Conservation (phyloP, 2,113 vertebrate genomes). For the Odocoileus virginianus region DNA sequence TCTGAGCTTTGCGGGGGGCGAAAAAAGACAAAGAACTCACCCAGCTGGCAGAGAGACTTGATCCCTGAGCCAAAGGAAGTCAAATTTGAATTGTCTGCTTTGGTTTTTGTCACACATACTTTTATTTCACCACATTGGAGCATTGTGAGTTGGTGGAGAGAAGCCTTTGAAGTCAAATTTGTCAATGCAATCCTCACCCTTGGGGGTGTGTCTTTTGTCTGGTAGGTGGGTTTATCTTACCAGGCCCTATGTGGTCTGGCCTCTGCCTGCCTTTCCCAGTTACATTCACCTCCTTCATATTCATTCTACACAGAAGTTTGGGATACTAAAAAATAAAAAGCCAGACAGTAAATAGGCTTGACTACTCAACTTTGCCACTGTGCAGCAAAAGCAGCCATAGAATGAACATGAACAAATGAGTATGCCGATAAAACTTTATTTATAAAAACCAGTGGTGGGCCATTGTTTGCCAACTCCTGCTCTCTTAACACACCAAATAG, state of each 20-base stretch:
- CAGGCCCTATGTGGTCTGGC: not conserved
- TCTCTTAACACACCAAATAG: not conserved
- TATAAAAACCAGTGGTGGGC: not conserved
- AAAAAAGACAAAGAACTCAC: not conserved
- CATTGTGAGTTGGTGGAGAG: not conserved
- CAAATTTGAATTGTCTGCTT: not conserved
- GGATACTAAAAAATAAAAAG: not conserved
- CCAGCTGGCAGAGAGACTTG: not conserved
- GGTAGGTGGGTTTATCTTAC: not conserved
- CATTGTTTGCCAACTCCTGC: not conserved
- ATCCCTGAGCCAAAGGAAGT: not conserved
- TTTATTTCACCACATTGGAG: not conserved
- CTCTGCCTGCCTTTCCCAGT: not conserved
- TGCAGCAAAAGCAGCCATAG: not conserved
- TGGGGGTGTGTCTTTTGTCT: not conserved
- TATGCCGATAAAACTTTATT: constrained; percentile 24
- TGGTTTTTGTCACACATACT: not conserved
- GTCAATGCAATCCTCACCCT: not conserved
- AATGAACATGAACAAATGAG: not conserved
- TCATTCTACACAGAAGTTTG: not conserved
- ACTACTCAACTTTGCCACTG: not conserved
- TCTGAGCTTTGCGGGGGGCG: not conserved
- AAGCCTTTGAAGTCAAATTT: not conserved
- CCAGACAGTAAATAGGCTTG: not conserved
- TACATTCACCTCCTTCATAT: not conserved